Base-by-base conservation (phyloP, 1,140 invertebrate genomes). In the Pantala flavescens region DNA sequence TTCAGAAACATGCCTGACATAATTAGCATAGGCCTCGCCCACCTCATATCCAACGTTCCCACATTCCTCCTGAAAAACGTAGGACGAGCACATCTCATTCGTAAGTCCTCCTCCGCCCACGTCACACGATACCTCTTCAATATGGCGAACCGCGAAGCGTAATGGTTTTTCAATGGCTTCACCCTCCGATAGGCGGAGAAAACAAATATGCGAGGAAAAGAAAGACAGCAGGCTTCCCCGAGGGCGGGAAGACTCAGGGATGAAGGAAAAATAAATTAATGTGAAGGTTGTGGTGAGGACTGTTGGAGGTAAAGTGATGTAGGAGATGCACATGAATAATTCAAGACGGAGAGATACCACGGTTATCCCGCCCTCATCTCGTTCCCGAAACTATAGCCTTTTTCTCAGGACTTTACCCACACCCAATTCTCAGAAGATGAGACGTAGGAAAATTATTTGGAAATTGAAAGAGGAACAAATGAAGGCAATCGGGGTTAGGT, bases 161-260 rank as follows among this genome's bases (percentile, higher is more conserved):
- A 63, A 63, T 63, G 49, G 49, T 63, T 63, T 63, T 63, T 63
- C 49, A 63, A 63, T 63, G 49, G 49, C 49, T 63, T 63, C 49
- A 5, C 12, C 12, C 49, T 14, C 49, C 16, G 49, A 63, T 63
- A 21, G 3, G 49, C 14, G n/a, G 49, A 63, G n/a, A 63, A 63
- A 63, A 63, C n/a, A 63, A 63, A 63, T 63, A 21, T 63, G n/a
- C 16, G 49, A 63, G 49, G 49, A 63, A 63, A 21, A 21, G 49
- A 19, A 21, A 63, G 49, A 63, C n/a, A 63, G 49, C 12, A 12
- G 49, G 49, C 16, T 63, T 19, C 49, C n/a, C 49, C 16, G 49
- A 63, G n/a, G 49, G 49, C n/a, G 49, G 49, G 49, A 63, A 63
- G 49, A 21, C 49, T 63, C 49, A 19, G 49, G 49, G 49, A 19